Evolutionary conservation across 1,140 invertebrate genomes (phyloP), one percentile per base, ranked within the genome.

Genomic region (Hyphantria cunea): DNA sequence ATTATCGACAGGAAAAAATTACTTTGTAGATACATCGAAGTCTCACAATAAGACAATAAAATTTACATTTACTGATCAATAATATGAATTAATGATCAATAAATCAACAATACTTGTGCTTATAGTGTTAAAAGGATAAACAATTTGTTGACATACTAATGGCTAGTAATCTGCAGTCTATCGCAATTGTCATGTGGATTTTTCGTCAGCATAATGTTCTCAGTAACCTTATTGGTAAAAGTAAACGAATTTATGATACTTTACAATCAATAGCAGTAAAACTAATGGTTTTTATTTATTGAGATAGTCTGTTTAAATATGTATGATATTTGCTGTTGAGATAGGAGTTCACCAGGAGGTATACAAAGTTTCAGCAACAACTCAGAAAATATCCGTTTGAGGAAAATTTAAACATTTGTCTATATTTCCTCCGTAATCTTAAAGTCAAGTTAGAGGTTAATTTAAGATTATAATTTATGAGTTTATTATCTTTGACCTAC

Each of bases 61-160:
- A 60, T 66, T 60, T 61, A 66, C 50, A 61, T 37, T 50, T n/a
- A n/a, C n/a, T 41, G 25, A 33, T 8, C 6, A 60, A 33, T 55
- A 66, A 41, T 44, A 60, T 39, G 31, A 55, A 60, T 66, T 66
- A 54, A 66, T 14, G 64, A 61, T 41, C 64, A 13, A 61, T 66
- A 66, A 66, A 55, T 66, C 64, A 50, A 44, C 51, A 11, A 45
- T 25, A 37, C 31, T 11, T 31, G 9, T 25, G 7, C 34, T 15
- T 15, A 9, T n/a, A 9, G 14, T 17, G 9, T 33, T 50, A 32
- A n/a, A 37, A 33, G 13, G 34, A 60, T 15, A 7, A 42, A 11
- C 12, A 39, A 31, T 15, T n/a, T 32, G 50, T 60, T 58, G 34
- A 8, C 13, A 32, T 51, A 51, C 42, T 42, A 51, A 59, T 50